Conservation (phyloP, 2,888 invertebrate genomes). For the Scaptomyza reducta region DNA sequence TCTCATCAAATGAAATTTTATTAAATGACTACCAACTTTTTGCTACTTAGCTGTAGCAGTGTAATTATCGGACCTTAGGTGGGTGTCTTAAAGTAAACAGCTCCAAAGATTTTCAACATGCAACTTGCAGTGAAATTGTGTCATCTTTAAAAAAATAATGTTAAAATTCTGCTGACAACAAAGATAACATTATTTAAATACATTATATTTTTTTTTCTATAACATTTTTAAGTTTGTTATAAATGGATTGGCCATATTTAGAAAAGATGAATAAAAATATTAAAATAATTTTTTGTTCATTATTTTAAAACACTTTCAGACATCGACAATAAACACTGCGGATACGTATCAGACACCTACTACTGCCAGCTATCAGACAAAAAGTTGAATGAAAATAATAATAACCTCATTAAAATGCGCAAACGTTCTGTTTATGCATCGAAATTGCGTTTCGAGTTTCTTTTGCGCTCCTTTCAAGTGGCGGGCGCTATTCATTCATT, state of each 20-base stretch:
- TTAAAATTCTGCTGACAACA: no score
- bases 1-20: conserved; percentile 69
- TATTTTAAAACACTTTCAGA: not conserved
- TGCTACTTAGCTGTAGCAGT: conserved; percentile 39
- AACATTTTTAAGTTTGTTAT: no score
- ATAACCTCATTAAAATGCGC: conserved; percentile 72
- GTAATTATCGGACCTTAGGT: conserved; percentile 41
- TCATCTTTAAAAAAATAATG: conserved; percentile 20
- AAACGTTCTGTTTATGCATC: conserved; percentile 76
- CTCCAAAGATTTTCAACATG: not conserved
- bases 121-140: no score
- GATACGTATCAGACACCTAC: not conserved
- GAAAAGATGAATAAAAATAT: no score
- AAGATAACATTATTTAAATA: no score
- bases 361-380: not conserved
- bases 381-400: conserved; percentile 19
- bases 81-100: conserved; percentile 7
- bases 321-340: not conserved
- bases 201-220: no score
- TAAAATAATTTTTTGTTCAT: no score
- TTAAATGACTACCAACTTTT: conserved; percentile 64
- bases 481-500: conserved; percentile 43
- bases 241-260: no score
- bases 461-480: conserved; percentile 28
- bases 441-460: conserved; percentile 53